Evolutionary conservation across 2,797 vertebrate genomes (phyloP), one percentile per base, ranked within the genome.

Genomic region (Labeo calbasu): DNA sequence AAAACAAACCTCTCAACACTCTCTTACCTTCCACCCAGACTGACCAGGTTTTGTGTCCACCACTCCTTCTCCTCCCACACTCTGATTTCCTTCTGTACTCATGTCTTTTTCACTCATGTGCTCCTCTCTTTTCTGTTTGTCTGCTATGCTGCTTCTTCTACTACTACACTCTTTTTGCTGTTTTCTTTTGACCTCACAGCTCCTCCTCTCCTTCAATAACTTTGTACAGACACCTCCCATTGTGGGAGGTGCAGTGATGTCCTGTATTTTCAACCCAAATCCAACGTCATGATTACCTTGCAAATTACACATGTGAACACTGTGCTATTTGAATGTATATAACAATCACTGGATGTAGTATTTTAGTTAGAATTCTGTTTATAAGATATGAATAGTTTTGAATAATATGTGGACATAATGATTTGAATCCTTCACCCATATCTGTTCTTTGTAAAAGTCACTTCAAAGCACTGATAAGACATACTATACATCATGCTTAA

Each of bases 21-120:
- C 19, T 65, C 73, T 19, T 78, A 84, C 82, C 82, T 61, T 77
- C 82, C 82, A 78, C 1, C 43, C 75, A 59, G 66, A 11, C 10
- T 70, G 17, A 23, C 28, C 15, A 7, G 65, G 13, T 78, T 78
- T 84, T 3, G 53, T 25, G 11, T 71, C 53, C 66, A 36, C 51
- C 5, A 1, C 25, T 50, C 4, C 51, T 59, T 21, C 65, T 59
- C 4, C 61, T 32, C 19, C 65, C 21, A 13, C 11, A 13, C 75
- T 36, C 19, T 23, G 73, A 69, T 77, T 57, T 70, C 0, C 65
- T 48, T 69, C 75, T 25, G 48, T 65, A 57, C 7, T 57, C 70
- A 75, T n/a, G 15, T 46, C 72, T 70, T 78, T 83, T 48, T 77
- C 73, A 46, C 12, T 21, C 40, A 59, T 50, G 50, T 57, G 5